Conservation (phyloP, 2,113 vertebrate genomes). For the Panthera tigris region DNA sequence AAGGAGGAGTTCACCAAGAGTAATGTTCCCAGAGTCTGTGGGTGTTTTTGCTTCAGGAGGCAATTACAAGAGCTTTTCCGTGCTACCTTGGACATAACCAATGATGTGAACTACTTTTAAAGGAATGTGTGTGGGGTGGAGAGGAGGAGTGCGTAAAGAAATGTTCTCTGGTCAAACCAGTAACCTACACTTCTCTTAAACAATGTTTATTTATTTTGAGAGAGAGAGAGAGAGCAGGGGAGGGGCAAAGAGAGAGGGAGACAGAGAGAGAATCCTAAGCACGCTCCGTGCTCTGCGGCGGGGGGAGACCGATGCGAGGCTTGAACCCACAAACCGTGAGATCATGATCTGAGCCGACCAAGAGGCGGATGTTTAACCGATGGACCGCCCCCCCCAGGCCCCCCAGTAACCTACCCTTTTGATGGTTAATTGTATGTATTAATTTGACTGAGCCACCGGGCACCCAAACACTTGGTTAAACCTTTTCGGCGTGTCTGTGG, state of each 20-base stretch:
- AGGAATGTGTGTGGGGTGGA: not conserved
- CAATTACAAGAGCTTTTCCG: not conserved
- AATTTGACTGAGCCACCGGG: not conserved
- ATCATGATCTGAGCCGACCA: too few relatives aligned
- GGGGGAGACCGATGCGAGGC: too few relatives aligned
- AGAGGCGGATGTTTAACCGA: too few relatives aligned
- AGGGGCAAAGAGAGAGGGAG: too few relatives aligned
- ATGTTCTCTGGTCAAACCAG: not conserved
- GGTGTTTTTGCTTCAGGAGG: not conserved
- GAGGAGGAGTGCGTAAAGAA: constrained; percentile 6
- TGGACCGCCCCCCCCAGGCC: too few relatives aligned
- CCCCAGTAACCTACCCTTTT: not conserved
- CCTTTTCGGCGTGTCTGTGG: not conserved
- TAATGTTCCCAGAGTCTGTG: not conserved
- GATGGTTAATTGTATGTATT: not conserved
- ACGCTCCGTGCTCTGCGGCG: too few relatives aligned
- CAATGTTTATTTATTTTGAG: too few relatives aligned
- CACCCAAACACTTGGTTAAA: not conserved
- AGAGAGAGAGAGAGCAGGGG: too few relatives aligned
- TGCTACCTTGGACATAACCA: not conserved
- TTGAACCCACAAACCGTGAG: too few relatives aligned
- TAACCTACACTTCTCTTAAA: not conserved
- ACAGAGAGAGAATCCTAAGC: too few relatives aligned
- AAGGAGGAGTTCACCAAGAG: not conserved
- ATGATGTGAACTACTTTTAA: constrained; percentile 13